Conservation (phyloP, 2,113 vertebrate genomes). For the Chascanopsetta lugubris region DNA sequence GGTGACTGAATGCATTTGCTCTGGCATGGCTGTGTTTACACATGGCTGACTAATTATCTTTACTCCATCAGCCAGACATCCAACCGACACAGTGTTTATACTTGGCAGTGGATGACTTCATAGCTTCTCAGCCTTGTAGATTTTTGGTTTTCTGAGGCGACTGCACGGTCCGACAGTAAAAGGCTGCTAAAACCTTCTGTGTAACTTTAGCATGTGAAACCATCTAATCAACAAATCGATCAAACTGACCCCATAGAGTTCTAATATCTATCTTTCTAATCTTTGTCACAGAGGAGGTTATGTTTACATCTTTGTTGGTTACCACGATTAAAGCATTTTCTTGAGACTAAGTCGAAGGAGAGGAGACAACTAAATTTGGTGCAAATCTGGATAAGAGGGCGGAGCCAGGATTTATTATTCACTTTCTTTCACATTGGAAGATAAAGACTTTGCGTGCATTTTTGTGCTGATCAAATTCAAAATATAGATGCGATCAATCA, state of each 20-base stretch:
- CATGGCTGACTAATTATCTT: conserved; percentile 52
- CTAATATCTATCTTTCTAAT: no score
- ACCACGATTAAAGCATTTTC: no score
- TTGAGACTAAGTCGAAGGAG: no score
- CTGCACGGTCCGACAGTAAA: neutral
- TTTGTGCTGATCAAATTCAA: no score
- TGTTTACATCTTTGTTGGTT: no score
- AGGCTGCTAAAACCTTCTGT: neutral
- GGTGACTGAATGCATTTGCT: conserved; percentile 24
- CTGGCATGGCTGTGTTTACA: conserved; percentile 39
- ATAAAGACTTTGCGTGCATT: no score
- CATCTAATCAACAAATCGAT: neutral
- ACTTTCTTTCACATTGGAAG: no score
- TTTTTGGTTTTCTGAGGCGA: conserved; percentile 13
- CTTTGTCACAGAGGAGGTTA: no score
- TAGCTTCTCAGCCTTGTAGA: conserved; percentile 7
- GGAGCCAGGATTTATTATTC: no score
- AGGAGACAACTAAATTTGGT: no score
- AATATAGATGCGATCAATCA: no score
- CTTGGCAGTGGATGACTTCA: conserved; percentile 25
- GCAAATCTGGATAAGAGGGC: no score
- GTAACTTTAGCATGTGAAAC: neutral
- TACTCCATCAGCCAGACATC: conserved; percentile 34
- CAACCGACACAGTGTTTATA: conserved; percentile 32
- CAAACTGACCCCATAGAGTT: neutral